These are phyloP conservation scores for Digitonthophagus gazella DNA, from an alignment of 2,888 invertebrate genomes.

Conservation along the genomic window DNA sequence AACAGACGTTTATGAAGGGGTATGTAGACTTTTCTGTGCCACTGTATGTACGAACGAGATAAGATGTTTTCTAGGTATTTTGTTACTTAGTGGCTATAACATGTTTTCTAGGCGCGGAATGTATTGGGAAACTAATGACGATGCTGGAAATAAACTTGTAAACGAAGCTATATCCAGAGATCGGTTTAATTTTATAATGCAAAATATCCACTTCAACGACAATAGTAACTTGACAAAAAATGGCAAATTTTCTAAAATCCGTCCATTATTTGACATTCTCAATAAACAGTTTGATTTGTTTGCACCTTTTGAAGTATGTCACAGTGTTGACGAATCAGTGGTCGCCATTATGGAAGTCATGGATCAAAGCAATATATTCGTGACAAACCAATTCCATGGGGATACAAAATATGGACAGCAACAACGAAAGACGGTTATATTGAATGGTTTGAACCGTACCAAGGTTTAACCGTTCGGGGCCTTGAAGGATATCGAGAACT, in stretches of 20 bases:
- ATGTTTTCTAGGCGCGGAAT: constrained; percentile 33
- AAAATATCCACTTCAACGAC: constrained; percentile 34
- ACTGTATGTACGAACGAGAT: constrained; percentile 13
- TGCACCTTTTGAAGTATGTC: constrained; percentile 28
- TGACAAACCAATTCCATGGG: constrained; percentile 16
- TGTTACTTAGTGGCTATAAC: constrained; percentile 34
- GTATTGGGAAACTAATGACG: constrained; percentile 35
- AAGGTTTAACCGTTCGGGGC: constrained; percentile 31
- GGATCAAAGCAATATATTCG: constrained; percentile 33
- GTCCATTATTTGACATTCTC: constrained; percentile 33
- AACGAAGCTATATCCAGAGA: constrained; percentile 34
- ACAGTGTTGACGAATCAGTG: constrained; percentile 42
- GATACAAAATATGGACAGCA: constrained; percentile 37
- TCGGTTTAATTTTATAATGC: constrained; percentile 34
- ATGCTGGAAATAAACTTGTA: constrained; percentile 33
- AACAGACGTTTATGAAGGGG: too few relatives aligned
- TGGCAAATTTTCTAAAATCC: constrained; percentile 36
- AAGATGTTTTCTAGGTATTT: constrained; percentile 30
- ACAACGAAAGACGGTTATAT: constrained; percentile 35
- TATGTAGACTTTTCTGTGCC: too few relatives aligned
- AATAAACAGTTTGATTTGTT: constrained; percentile 33
- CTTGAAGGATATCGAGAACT: constrained; percentile 8
- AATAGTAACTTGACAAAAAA: constrained; percentile 30
- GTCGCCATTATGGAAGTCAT: constrained; percentile 41
- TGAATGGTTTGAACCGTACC: constrained; percentile 36